phyloP scores from a whole-genome alignment of 2,113 vertebrate genomes.

The Atrichornis clamosus region DNA sequence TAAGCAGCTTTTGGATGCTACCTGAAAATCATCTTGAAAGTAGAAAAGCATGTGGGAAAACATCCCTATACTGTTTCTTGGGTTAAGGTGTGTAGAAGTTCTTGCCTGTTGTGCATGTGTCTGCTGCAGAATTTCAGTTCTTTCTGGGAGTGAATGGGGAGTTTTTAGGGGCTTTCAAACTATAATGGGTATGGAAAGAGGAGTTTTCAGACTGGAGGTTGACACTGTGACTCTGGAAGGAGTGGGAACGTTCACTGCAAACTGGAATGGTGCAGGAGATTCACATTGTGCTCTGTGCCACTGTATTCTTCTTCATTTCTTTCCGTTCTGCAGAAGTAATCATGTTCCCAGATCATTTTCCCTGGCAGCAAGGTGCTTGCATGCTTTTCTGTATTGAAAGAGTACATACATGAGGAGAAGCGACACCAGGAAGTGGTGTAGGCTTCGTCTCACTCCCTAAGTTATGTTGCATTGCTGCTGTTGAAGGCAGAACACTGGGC shows the following conservation, averaged over 20 bases:
- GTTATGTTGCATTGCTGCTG: background rate
- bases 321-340: background rate
- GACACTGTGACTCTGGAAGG: background rate
- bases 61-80: fast-evolving
- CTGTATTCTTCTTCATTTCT: background rate
- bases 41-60: background rate
- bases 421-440: background rate
- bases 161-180: background rate
- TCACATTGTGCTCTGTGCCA: background rate
- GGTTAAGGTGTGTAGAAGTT: background rate
- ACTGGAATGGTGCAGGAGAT: background rate
- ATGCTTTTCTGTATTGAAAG: fast-evolving
- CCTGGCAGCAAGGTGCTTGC: background rate
- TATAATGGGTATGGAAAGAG: background rate
- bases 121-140: background rate
- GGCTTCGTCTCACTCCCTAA: background rate
- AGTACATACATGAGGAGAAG: background rate
- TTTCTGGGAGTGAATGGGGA: background rate
- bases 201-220: background rate
- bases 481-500: background rate
- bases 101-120: background rate
- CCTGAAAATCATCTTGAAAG: background rate
- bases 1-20: background rate
- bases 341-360: background rate
- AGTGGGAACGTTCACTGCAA: background rate